Conservation (phyloP, 2,113 vertebrate species). For the Lampris incognitus region DNA sequence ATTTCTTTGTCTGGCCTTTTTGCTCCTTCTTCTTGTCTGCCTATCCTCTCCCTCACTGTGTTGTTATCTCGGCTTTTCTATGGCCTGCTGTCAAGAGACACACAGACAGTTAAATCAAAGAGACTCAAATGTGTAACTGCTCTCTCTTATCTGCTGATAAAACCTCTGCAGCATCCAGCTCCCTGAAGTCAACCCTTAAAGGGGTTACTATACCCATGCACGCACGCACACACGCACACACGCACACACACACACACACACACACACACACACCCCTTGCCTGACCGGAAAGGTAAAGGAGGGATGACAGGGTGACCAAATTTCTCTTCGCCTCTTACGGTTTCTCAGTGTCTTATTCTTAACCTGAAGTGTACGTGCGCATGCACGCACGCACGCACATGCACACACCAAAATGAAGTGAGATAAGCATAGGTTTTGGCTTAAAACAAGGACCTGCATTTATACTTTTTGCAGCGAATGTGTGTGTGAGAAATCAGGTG, state of each 20-base stretch:
- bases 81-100: background rate
- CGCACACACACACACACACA: conserved; percentile 1
- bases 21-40: conserved; percentile 7
- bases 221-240: conserved; percentile 11
- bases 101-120: conserved; percentile 41
- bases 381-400: conserved; percentile 26
- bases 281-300: conserved; percentile 55
- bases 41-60: conserved; percentile 3
- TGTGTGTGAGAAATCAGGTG: conserved; percentile 3
- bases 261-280: background rate
- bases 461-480: conserved; percentile 38
- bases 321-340: conserved; percentile 10
- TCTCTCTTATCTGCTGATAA: conserved; percentile 61
- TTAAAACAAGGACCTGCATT: conserved; percentile 36
- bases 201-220: conserved; percentile 48
- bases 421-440: background rate
- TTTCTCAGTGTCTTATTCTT: conserved; percentile 20
- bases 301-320: conserved; percentile 29
- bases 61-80: conserved; percentile 26
- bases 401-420: background rate
- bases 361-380: background rate
- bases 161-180: conserved; percentile 19
- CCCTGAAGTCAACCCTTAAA: conserved; percentile 18
- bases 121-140: conserved; percentile 31
- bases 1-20: background rate